A percentile compares a stretch with the other conserved stretches of the same genome.
phyloP scores from a whole-genome alignment of 2,888 invertebrate genomes.

The Xiphydria camelus region DNA sequence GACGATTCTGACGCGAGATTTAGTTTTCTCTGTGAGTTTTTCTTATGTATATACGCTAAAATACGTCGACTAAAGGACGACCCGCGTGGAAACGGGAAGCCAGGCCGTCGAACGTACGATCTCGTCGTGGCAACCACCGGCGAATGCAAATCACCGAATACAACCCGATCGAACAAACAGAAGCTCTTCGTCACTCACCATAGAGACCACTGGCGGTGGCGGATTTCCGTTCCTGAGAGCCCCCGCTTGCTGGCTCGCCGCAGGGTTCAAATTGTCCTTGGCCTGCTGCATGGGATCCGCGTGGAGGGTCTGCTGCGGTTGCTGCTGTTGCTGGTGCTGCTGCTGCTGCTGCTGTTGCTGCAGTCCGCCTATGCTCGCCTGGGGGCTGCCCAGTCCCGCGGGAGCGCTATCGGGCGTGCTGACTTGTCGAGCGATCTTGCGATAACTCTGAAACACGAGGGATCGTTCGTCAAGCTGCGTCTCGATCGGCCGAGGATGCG shows the following conservation, averaged over 20 bases:
- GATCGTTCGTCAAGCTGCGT: too few species aligned
- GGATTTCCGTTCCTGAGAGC: slow-evolving; percentile 54
- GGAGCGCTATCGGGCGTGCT: slow-evolving; percentile 55
- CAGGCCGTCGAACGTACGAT: too few species aligned
- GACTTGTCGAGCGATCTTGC: slow-evolving; percentile 55
- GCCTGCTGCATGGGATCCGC: slow-evolving; percentile 55
- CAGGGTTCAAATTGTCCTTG: slow-evolving; percentile 53
- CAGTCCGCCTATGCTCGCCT: slow-evolving; percentile 50
- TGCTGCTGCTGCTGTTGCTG: slow-evolving; percentile 42
- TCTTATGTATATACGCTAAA: too few species aligned
- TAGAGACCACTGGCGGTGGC: slow-evolving; percentile 54
- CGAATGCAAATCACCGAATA: too few species aligned
- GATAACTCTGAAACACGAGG: slow-evolving; percentile 47
- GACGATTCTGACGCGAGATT: too few species aligned
- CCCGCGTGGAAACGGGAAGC: too few species aligned
- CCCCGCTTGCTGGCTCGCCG: slow-evolving; percentile 52
- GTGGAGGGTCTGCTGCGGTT: slow-evolving; percentile 48
- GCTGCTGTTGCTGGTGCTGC: slow-evolving; percentile 43
- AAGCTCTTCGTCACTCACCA: slow-evolving; percentile 52
- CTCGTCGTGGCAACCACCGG: too few species aligned
- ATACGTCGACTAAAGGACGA: too few species aligned
- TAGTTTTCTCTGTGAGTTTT: too few species aligned
- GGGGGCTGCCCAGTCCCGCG: slow-evolving; percentile 54
- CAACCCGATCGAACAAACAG: too few species aligned
- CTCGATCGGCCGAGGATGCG: too few species aligned